A percentile compares a stretch with the other conserved stretches of the same genome.
Conservation (phyloP, 1,140 invertebrate species). For the Marisa cornuarietis region DNA sequence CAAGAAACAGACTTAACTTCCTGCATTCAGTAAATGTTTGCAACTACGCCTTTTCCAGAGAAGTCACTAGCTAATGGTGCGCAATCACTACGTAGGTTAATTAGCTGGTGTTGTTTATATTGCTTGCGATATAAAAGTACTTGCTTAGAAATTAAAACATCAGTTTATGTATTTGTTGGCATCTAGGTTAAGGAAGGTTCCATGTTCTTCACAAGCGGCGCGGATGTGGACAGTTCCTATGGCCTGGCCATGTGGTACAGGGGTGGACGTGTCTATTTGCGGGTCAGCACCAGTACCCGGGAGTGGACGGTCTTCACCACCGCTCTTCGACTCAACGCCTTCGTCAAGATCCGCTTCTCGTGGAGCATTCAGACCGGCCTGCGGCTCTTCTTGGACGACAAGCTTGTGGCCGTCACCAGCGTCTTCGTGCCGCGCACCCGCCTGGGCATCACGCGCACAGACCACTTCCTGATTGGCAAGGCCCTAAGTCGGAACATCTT, state of each 20-base stretch:
- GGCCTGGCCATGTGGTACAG: constrained; percentile 43
- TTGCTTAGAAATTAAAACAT: too few relatives aligned
- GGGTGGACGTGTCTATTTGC: constrained; percentile 33
- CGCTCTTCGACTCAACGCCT: constrained; percentile 20
- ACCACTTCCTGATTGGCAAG: constrained; percentile 27
- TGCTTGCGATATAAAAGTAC: too few relatives aligned
- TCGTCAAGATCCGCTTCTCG: constrained; percentile 41
- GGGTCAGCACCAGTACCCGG: constrained; percentile 39
- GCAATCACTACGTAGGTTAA: too few relatives aligned
- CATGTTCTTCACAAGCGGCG: constrained; percentile 41
- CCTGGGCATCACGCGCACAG: constrained; percentile 1
- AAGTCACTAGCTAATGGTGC: too few relatives aligned
- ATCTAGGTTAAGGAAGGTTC: constrained; percentile 18
- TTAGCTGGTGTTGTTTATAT: too few relatives aligned
- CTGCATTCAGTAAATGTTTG: too few relatives aligned
- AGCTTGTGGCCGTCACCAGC: neutral
- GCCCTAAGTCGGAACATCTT: neutral
- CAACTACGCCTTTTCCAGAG: too few relatives aligned
- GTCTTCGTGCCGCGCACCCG: constrained; percentile 3
- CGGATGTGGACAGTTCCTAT: constrained; percentile 24
- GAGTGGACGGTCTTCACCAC: constrained; percentile 43
- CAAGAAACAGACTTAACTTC: too few relatives aligned
- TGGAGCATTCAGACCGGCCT: constrained; percentile 45
- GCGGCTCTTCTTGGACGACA: constrained; percentile 27
- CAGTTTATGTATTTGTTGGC: neutral